These are phyloP conservation scores for Sciurus vulgaris DNA, from an alignment of 2,797 vertebrate species.

Conservation along the genomic window DNA sequence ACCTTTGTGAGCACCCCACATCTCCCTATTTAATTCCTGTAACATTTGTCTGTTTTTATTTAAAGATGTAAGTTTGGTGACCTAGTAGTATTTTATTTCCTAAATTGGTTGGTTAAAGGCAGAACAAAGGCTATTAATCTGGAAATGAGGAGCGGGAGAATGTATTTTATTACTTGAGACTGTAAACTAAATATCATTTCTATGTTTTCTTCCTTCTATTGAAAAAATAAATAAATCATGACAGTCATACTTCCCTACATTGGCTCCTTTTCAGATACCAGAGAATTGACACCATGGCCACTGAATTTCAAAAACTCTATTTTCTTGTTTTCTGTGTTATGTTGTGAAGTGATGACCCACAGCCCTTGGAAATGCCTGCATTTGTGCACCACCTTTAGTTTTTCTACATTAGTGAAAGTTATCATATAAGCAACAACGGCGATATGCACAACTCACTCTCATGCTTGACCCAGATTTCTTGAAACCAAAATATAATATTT, in stretches of 20 bases:
- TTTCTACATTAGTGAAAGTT: not conserved
- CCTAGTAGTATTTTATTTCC: constrained; percentile 14
- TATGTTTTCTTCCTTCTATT: not conserved
- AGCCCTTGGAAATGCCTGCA: not conserved
- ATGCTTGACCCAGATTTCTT: constrained; percentile 8
- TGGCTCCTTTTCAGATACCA: not conserved
- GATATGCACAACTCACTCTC: not conserved
- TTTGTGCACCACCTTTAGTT: not conserved
- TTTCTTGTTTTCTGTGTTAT: not conserved
- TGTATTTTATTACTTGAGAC: not conserved
- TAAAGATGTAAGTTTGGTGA: not conserved
- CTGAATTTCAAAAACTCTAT: not conserved
- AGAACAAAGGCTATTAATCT: not conserved
- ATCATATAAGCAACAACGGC: not conserved
- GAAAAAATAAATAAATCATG: not conserved
- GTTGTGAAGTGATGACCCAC: not conserved
- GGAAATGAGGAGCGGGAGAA: not conserved
- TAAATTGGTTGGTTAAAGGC: not conserved
- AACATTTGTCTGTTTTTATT: constrained; percentile 9
- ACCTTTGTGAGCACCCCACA: not conserved
- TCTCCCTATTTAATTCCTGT: not conserved
- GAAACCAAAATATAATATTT: not conserved
- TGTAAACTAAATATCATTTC: constrained; percentile 10
- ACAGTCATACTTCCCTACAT: not conserved
- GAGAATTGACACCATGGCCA: not conserved